Conservation (phyloP, 2,888 invertebrate genomes). For the Bombylius discolor region DNA sequence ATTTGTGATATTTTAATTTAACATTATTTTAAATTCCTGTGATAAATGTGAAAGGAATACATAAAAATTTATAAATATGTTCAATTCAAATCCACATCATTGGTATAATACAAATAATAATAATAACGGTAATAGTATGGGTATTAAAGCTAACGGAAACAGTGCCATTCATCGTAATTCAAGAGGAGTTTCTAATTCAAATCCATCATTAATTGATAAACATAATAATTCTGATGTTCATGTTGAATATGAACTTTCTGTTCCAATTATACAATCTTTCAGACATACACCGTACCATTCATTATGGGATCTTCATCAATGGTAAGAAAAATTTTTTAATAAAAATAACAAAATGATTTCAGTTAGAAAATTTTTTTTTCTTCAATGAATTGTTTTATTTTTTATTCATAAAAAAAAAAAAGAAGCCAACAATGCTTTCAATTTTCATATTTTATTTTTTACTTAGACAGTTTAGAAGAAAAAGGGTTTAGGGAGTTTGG, state of each 20-base stretch:
- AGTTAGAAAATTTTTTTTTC: too few relatives aligned
- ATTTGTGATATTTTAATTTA: too few relatives aligned
- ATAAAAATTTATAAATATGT: slow-evolving; percentile 20
- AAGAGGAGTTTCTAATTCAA: slow-evolving; percentile 26
- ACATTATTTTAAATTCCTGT: too few relatives aligned
- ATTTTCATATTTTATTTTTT: too few relatives aligned
- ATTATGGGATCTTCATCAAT: slow-evolving; percentile 36
- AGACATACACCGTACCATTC: slow-evolving; percentile 37
- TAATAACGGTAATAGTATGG: slow-evolving; percentile 17
- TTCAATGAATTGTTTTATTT: too few relatives aligned
- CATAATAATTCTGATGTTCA: slow-evolving; percentile 25
- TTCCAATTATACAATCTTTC: slow-evolving; percentile 33
- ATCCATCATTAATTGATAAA: slow-evolving; percentile 29
- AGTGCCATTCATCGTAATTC: slow-evolving; percentile 4
- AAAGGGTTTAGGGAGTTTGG: too few relatives aligned
- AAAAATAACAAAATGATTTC: too few relatives aligned
- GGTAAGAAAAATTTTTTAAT: slow-evolving; percentile 22
- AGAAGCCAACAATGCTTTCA: too few relatives aligned
- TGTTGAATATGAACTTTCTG: slow-evolving; percentile 35
- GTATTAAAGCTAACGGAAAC: neutral
- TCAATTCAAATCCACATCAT: slow-evolving; percentile 29
- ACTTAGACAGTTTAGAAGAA: too few relatives aligned
- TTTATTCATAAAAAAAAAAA: too few relatives aligned
- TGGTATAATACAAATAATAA: slow-evolving; percentile 19
- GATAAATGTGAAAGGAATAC: neutral